Conservation (phyloP, 2,888 invertebrate genomes). For the Eustalomyia histrio region DNA sequence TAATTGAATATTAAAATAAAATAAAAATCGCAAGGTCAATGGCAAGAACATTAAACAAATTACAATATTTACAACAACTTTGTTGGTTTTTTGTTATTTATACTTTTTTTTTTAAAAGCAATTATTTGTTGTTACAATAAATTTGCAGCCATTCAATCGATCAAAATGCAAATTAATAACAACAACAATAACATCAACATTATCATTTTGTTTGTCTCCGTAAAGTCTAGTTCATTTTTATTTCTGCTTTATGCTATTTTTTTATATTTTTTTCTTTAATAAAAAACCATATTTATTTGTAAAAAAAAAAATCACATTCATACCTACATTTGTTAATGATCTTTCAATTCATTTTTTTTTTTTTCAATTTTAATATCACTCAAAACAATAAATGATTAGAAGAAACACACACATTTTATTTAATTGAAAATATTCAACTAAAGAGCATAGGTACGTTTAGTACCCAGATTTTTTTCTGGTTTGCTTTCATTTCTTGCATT, state of each 20-base stretch:
- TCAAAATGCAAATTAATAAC: neutral
- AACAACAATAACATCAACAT: neutral
- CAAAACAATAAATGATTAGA: neutral
- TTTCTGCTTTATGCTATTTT: slow-evolving; percentile 17
- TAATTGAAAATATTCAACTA: slow-evolving; percentile 32
- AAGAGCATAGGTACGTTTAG: slow-evolving; percentile 17
- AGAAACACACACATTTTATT: slow-evolving; percentile 23
- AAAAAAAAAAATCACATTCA: neutral
- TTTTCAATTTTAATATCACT: slow-evolving; percentile 4
- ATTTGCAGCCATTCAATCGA: neutral
- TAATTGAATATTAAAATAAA: slow-evolving; percentile 7
- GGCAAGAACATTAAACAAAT: neutral
- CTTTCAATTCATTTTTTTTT: neutral
- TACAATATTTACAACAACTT: neutral
- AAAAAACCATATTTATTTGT: neutral
- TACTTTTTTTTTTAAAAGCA: neutral
- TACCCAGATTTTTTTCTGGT: slow-evolving; percentile 12
- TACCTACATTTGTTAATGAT: slow-evolving; percentile 24
- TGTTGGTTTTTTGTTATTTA: neutral
- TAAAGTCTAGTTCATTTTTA: slow-evolving; percentile 5
- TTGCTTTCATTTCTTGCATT: slow-evolving; percentile 4
- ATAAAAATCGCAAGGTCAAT: slow-evolving; percentile 13
- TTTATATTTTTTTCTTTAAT: slow-evolving; percentile 8
- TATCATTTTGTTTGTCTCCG: neutral
- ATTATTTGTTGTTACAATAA: neutral